Evolutionary conservation across 2,888 invertebrate genomes (phyloP), one percentile per base, ranked within the genome.

Genomic region (Nysson spinosus): DNA sequence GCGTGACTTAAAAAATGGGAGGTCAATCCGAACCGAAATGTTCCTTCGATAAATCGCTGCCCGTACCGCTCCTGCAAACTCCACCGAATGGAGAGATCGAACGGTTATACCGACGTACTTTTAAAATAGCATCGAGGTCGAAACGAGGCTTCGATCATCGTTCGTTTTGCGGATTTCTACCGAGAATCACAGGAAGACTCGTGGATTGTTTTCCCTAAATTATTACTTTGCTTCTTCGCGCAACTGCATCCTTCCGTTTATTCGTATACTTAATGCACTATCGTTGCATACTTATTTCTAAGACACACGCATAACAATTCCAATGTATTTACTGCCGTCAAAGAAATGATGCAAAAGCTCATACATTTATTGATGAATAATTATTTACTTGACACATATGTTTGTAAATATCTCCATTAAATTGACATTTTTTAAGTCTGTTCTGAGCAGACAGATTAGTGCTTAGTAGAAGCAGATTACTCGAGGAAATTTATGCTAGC

Each of bases 91-190:
- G 65, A 35, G 20, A 57, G 66, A 64, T 65, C 52, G 61, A 74
- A 57, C 54, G 24, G 26, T 30, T 35, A 46, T 20, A 32, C 51
- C 30, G 60, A 58, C 26, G 68, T 67, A 69, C 58, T 75, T 78
- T 75, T 71, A 80, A 80, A 81, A 81, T 81, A 80, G 81, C 77
- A 72, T 62, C 78, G 79, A 81, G 82, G 80, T 73, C 79, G 71
- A 28, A 39, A 56, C 44, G 55, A 55, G 28, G 42, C 30, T 46
- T 47, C 54, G 57, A 39, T 64, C 37, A 14, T 42, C 28, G 30
- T 62, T 12, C 26, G 47, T 56, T 58, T 16, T 43, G 51, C 42
- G 56, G 11, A 52, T 46, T 55, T 20, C 42, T 26, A 49, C 42
- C 51, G 62, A 12, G n/a, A n/a, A 32, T 47, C 32, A 30, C 11